Percentiles rank a stretch among this genome's conserved stretches.
Evolutionary conservation across 2,888 invertebrate species (phyloP).

Genomic region (Drosophila lacicola): DNA sequence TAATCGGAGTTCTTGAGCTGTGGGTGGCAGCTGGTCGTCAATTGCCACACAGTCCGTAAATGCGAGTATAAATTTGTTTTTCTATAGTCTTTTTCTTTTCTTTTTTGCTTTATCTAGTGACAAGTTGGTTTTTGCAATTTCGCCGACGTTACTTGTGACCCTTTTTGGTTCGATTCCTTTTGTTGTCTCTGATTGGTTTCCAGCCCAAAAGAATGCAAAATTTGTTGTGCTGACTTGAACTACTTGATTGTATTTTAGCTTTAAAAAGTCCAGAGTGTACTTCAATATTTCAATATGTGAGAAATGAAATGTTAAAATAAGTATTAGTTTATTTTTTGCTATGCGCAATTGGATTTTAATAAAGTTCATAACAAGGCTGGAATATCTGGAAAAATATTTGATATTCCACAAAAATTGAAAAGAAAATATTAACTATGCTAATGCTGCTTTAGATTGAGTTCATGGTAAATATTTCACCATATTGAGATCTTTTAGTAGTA

Average conservation of each 20-base stretch:
- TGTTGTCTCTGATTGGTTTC: slow-evolving; percentile 55
- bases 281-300: not conserved
- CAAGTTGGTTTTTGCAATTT: slow-evolving; percentile 36
- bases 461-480: too few relatives aligned
- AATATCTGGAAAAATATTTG: not conserved
- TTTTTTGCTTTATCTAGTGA: slow-evolving; percentile 6
- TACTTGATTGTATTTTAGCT: slow-evolving; percentile 1
- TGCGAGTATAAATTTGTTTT: slow-evolving; percentile 32
- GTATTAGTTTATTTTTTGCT: too few relatives aligned
- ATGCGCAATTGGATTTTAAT: too few relatives aligned
- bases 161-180: slow-evolving; percentile 42
- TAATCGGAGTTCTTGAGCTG: not conserved
- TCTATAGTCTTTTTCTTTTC: slow-evolving; percentile 17
- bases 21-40: slow-evolving; percentile 18
- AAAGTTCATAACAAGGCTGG: too few relatives aligned
- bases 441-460: too few relatives aligned
- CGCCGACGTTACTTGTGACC: slow-evolving; percentile 29
- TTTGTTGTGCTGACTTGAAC: not conserved
- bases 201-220: slow-evolving; percentile 29
- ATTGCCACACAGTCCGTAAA: slow-evolving; percentile 3
- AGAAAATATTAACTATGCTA: too few relatives aligned
- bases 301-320: not conserved
- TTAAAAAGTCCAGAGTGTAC: not conserved
- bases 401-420: too few relatives aligned
- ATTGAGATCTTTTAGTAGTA: too few relatives aligned